Base-by-base conservation (phyloP, 2,113 vertebrate species). In the Haemorhous mexicanus region DNA sequence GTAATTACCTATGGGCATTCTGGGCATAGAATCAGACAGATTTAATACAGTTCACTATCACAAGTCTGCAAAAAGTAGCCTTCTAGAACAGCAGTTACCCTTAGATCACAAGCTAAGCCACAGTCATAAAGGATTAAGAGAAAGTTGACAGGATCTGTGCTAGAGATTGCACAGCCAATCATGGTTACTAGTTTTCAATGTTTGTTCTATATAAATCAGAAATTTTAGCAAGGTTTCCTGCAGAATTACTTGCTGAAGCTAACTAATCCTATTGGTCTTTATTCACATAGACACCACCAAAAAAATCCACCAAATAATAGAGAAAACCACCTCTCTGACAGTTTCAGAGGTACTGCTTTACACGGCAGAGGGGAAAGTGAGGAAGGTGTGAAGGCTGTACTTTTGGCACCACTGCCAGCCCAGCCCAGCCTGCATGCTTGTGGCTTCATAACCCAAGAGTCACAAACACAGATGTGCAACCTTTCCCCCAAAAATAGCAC, bases 1-100 rank as follows among this genome's bases (percentile, higher is more conserved):
- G 93, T 98, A 96, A 95, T 96, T 93, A 94, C 56, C 70, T 93
- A 59, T 9, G 96, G 43, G 61, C 83, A 95, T 83, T 93, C 83
- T 70, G 46, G 62, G 76, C 76, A 78, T 44, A 70, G 18, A 12
- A 44, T 96, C 93, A 81, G 52, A 93, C 46, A 92, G 61, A 80
- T 94, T 63, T 95, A 95, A 95, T 64, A 90, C 53, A 85, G 76
- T 67, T 94, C 68, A 90, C 39, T 56, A n/a, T 24, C 44, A 91
- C 11, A 67, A 50, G 62, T 66, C 37, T 93, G 68, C 49, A 96
- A 63, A 94, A 52, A 52, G 20, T 16, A 88, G 77, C 37, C 39
- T 53, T 68, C 11, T 44, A 64, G 11, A 84, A 27, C 22, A 58
- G 20, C 33, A 89, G 49, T 14, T 62, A 75, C 8, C 59, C 32